phyloP scores from a whole-genome alignment of 2,113 vertebrate genomes.

The Sisor rabdophorus region DNA sequence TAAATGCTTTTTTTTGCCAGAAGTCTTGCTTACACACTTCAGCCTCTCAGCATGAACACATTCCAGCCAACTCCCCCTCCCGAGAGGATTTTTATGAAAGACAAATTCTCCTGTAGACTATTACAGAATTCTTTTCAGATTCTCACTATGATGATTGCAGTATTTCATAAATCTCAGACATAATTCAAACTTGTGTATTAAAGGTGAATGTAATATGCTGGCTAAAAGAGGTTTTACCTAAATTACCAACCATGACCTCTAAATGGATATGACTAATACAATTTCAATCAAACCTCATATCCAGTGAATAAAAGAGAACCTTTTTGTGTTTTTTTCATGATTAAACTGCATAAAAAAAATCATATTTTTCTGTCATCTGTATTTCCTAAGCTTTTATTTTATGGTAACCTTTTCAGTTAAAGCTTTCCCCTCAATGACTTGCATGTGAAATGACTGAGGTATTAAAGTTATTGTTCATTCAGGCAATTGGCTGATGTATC shows the following conservation, averaged over 20 bases:
- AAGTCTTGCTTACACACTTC: neutral
- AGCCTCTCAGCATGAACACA: neutral
- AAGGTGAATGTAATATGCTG: neutral
- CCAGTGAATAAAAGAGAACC: constrained; percentile 33
- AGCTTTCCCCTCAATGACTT: constrained; percentile 38
- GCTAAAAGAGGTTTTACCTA: neutral
- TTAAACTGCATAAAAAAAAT: constrained; percentile 40
- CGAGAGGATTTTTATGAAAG: constrained; percentile 2
- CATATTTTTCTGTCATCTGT: constrained; percentile 17
- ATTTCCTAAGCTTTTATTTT: constrained; percentile 42
- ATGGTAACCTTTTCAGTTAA: constrained; percentile 38
- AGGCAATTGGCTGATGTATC: constrained; percentile 8
- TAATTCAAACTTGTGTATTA: neutral
- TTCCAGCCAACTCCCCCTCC: neutral
- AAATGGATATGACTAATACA: constrained; percentile 17
- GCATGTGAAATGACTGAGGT: constrained; percentile 36
- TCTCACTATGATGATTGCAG: neutral
- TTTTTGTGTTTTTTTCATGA: constrained; percentile 12
- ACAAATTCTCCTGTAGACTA: neutral
- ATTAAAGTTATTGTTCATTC: constrained; percentile 46
- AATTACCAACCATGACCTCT: constrained; percentile 1
- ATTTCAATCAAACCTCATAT: constrained; percentile 32
- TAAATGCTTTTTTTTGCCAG: neutral
- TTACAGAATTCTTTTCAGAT: neutral
- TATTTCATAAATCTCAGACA: neutral